These are phyloP conservation scores for Myoxocephalus aenaeus DNA, from an alignment of 2,797 vertebrate species.

Conservation along the genomic window DNA sequence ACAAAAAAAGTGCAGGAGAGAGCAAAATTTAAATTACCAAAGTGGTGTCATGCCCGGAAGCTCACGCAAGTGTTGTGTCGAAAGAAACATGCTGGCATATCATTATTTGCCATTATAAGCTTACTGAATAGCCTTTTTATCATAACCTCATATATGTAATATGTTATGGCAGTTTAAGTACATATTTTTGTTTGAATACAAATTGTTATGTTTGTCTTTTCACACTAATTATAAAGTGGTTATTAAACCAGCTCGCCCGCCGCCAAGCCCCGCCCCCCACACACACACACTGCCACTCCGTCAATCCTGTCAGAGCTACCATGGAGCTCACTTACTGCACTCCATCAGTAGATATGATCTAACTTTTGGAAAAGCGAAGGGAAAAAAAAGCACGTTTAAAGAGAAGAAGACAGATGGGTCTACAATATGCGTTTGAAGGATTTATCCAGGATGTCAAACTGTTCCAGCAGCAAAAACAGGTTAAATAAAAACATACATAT, in stretches of 20 bases:
- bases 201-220: not conserved
- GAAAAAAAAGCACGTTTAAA: no score
- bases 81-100: not conserved
- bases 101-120: slow-evolving; percentile 11
- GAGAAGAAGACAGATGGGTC: no score
- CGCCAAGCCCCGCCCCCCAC: no score
- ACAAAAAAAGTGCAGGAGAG: slow-evolving; percentile 16
- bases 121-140: not conserved
- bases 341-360: no score
- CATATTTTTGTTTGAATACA: not conserved
- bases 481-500: no score
- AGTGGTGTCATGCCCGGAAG: not conserved
- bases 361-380: no score
- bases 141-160: not conserved
- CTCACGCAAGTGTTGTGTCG: not conserved
- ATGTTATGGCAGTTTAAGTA: not conserved
- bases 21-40: not conserved
- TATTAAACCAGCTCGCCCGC: not conserved
- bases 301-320: no score
- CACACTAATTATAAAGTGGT: not conserved
- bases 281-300: no score
- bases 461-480: no score
- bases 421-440: no score
- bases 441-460: no score
- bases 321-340: no score